Conservation (phyloP, 2,113 vertebrate species). For the Dromaius novaehollandiae region DNA sequence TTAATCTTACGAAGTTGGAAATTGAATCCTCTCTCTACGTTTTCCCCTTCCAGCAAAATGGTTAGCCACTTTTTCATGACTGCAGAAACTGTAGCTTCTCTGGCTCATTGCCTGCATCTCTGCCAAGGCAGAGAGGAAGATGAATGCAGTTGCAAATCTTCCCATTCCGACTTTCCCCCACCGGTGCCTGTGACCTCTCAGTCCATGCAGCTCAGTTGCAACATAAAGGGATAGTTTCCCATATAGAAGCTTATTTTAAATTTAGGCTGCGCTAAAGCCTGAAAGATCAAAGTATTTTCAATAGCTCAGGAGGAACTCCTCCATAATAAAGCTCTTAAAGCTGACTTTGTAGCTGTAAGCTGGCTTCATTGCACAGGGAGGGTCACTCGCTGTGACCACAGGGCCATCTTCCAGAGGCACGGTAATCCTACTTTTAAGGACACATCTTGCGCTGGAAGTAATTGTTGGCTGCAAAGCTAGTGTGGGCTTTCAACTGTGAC, state of each 20-base stretch:
- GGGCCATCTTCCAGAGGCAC: not conserved
- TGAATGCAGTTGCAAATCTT: not conserved
- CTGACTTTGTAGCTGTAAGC: not conserved
- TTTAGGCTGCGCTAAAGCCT: not conserved
- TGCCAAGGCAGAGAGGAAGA: not conserved
- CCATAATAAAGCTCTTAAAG: not conserved
- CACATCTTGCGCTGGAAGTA: not conserved
- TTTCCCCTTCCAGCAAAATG: not conserved
- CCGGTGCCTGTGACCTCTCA: not conserved
- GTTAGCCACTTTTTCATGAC: not conserved
- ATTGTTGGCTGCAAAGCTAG: not conserved
- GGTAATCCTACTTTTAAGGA: not conserved
- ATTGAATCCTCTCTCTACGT: not conserved
- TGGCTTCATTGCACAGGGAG: not conserved
- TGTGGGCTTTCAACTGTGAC: not conserved
- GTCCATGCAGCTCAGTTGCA: not conserved
- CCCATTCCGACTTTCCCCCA: not conserved
- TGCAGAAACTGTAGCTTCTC: not conserved
- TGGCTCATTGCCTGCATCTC: not conserved
- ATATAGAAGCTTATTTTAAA: slow-evolving; percentile 2
- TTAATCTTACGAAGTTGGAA: not conserved
- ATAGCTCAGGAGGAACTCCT: not conserved
- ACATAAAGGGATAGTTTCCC: not conserved
- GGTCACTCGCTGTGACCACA: accelerated
- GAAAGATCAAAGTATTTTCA: slow-evolving; percentile 1